phyloP scores from a whole-genome alignment of 2,888 invertebrate species.

The Serripes groenlandicus region DNA sequence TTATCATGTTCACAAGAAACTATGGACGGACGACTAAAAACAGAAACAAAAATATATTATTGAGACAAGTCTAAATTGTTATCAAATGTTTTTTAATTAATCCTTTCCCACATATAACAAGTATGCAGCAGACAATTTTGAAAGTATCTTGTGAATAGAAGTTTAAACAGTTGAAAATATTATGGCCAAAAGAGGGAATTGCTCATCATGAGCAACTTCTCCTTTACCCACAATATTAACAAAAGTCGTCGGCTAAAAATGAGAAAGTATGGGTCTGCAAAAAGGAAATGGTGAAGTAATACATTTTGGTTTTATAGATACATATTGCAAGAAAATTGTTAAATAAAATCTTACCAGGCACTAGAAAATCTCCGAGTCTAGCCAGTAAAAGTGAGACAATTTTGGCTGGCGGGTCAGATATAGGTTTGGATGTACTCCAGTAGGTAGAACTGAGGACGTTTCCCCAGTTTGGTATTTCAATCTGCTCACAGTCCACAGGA shows the following conservation, averaged over 20 bases:
- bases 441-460: slow-evolving; percentile 75
- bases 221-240: not conserved
- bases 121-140: too few relatives aligned
- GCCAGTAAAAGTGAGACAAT: slow-evolving; percentile 85
- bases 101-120: too few relatives aligned
- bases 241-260: too few relatives aligned
- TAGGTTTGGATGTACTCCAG: slow-evolving; percentile 76
- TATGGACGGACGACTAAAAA: too few relatives aligned
- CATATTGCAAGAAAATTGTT: not conserved
- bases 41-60: too few relatives aligned
- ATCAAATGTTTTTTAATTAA: too few relatives aligned
- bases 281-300: too few relatives aligned
- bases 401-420: slow-evolving; percentile 83
- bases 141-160: too few relatives aligned
- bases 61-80: too few relatives aligned
- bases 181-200: not conserved
- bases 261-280: too few relatives aligned
- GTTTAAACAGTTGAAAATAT: not conserved
- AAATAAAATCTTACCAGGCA: slow-evolving; percentile 84
- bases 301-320: too few relatives aligned
- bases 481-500: slow-evolving; percentile 83
- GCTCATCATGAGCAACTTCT: not conserved
- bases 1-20: too few relatives aligned
- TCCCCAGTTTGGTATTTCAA: slow-evolving; percentile 83
- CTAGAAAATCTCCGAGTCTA: slow-evolving; percentile 86